Evolutionary conservation across 2,113 vertebrate species (phyloP).

Genomic region (Telmatochromis brichardi): DNA sequence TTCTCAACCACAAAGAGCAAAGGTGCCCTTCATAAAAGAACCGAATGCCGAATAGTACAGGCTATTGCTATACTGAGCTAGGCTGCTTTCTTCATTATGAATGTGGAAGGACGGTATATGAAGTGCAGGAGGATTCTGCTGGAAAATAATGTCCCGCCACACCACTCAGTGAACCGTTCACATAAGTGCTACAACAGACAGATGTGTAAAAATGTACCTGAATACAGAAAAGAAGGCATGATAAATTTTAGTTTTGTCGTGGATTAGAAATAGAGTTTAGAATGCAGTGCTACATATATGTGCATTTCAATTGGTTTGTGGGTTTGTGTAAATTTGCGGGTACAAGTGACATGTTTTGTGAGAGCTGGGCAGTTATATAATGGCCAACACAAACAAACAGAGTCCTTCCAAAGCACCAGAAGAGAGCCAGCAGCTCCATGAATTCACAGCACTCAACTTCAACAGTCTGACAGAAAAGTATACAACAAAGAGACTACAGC

Average conservation of each 20-base stretch:
- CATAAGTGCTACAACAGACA: neutral
- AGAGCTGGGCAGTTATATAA: conserved; percentile 49
- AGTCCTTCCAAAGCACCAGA: conserved; percentile 28
- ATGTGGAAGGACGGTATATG: neutral
- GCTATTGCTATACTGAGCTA: neutral
- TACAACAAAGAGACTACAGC: neutral
- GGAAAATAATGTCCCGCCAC: neutral
- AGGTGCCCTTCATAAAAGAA: neutral
- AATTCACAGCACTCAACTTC: conserved; percentile 31
- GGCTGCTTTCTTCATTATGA: neutral
- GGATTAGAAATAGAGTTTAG: conserved; percentile 5
- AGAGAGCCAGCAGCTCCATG: conserved; percentile 33
- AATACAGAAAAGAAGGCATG: neutral
- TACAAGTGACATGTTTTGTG: conserved; percentile 26
- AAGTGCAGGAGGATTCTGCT: neutral
- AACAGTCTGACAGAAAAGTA: conserved; percentile 16
- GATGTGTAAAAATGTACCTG: neutral
- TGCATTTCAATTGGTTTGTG: neutral
- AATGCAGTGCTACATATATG: neutral
- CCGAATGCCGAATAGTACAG: neutral
- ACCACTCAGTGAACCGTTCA: neutral
- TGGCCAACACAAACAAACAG: conserved; percentile 60
- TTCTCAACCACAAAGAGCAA: neutral
- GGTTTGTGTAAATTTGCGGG: neutral
- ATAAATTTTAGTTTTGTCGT: neutral